phyloP scores from a whole-genome alignment of 2,113 vertebrate genomes.

The Calyptommatus sinebrachiatus region DNA sequence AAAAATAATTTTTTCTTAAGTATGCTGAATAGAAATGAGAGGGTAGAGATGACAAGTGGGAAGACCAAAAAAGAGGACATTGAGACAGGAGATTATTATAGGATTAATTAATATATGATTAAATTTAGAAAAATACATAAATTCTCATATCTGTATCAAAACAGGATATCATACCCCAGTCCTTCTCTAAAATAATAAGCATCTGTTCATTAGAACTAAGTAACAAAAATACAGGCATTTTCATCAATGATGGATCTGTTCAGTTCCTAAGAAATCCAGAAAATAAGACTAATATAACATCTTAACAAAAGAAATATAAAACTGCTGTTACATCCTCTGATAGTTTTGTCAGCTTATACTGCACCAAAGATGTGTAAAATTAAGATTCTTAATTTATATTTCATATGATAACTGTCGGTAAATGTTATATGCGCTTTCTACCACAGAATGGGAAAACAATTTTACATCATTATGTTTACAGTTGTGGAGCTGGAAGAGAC shows the following conservation, averaged over 20 bases:
- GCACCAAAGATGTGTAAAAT: neutral
- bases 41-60: too few relatives aligned
- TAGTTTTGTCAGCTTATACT: neutral
- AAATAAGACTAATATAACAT: neutral
- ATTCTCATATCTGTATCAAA: neutral
- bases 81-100: too few relatives aligned
- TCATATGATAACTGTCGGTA: neutral
- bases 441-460: neutral
- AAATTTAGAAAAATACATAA: neutral
- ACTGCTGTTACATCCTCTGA: neutral
- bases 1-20: too few relatives aligned
- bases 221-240: neutral
- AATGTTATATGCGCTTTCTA: neutral
- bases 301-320: neutral
- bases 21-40: too few relatives aligned
- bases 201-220: neutral
- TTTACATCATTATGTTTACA: neutral
- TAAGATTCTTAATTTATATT: neutral
- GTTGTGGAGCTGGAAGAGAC: too few relatives aligned
- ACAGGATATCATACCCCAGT: neutral
- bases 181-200: neutral
- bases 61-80: too few relatives aligned
- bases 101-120: neutral
- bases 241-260: neutral
- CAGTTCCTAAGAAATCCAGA: neutral